Conservation (phyloP, 2,888 invertebrate species). For the Caenorhabditis angaria region DNA sequence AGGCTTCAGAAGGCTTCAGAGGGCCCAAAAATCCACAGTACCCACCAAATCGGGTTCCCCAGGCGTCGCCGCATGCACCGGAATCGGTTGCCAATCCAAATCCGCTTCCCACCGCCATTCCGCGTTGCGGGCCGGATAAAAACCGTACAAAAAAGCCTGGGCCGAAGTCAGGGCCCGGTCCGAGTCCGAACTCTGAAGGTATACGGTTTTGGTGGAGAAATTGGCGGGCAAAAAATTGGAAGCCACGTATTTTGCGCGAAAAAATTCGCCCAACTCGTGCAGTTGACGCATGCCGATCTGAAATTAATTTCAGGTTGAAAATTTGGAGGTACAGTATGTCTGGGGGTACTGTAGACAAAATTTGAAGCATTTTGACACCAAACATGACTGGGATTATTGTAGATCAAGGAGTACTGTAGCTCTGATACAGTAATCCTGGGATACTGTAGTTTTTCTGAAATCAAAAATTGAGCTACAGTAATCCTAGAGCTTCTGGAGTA, state of each 20-base stretch:
- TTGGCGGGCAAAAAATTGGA: constrained; percentile 28
- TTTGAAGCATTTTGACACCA: background rate
- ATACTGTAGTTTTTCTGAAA: background rate
- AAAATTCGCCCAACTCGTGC: constrained; percentile 57
- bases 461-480: too few species aligned
- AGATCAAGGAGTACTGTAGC: background rate
- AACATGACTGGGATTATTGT: background rate
- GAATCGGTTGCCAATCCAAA: constrained; percentile 60
- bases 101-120: constrained; percentile 25
- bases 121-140: constrained; percentile 76
- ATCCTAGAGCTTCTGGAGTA: too few species aligned
- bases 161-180: constrained; percentile 81
- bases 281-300: constrained; percentile 68
- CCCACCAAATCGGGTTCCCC: constrained; percentile 57
- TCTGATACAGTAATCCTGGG: background rate
- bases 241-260: constrained; percentile 51
- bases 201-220: constrained; percentile 56
- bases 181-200: constrained; percentile 72
- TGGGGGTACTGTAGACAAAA: background rate
- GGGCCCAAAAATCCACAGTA: background rate
- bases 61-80: constrained; percentile 52
- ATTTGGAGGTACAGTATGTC: background rate
- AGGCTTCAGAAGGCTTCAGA: background rate
- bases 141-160: constrained; percentile 82
- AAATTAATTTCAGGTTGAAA: too few species aligned